Conservation (phyloP, 2,797 vertebrate species). For the Danio jaintianensis region DNA sequence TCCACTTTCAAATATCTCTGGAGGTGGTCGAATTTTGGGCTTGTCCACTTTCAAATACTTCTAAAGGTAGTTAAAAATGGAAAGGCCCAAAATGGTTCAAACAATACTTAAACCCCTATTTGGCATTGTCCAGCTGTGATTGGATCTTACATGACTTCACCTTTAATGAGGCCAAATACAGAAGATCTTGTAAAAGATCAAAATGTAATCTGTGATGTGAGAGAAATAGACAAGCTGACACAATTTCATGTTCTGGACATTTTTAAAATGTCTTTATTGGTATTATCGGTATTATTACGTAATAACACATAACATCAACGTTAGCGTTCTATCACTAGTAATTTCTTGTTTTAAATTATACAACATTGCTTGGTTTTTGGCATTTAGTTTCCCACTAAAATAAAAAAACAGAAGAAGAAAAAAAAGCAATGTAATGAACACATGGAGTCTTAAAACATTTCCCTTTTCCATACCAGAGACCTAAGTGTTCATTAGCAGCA, state of each 20-base stretch:
- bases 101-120: too few species aligned
- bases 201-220: conserved; percentile 1
- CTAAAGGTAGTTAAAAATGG: too few species aligned
- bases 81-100: too few species aligned
- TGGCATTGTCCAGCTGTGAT: neutral
- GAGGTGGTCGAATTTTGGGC: too few species aligned
- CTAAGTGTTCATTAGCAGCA: conserved; percentile 76
- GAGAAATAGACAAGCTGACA: conserved; percentile 53
- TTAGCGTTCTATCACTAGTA: conserved; percentile 71
- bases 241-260: conserved; percentile 72
- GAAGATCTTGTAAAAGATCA: neutral
- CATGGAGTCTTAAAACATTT: conserved; percentile 65
- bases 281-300: conserved; percentile 68
- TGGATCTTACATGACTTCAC: neutral
- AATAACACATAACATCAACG: conserved; percentile 74
- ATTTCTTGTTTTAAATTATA: conserved; percentile 75
- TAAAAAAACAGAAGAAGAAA: conserved; percentile 14
- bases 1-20: too few species aligned
- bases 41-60: too few species aligned
- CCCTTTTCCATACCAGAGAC: conserved; percentile 74
- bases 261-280: conserved; percentile 68
- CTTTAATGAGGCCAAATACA: neutral
- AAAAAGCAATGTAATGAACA: conserved; percentile 73
- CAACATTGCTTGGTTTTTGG: conserved; percentile 76
- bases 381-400: conserved; percentile 69